Conservation (phyloP, 2,888 invertebrate genomes). For the Pseudoips prasinana region DNA sequence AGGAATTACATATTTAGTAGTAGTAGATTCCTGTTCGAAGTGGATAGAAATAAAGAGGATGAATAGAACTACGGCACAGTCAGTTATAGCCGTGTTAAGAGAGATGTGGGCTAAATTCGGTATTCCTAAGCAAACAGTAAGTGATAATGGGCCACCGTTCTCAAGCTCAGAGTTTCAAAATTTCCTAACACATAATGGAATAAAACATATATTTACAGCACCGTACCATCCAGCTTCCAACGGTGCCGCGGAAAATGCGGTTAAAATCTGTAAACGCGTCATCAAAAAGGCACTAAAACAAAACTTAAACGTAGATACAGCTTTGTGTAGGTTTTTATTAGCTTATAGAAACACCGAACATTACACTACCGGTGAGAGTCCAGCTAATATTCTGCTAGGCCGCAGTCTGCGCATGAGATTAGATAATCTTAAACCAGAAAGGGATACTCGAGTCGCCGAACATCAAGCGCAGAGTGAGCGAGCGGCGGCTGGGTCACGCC, state of each 20-base stretch:
- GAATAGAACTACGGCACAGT: not conserved
- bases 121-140: slow-evolving; percentile 13
- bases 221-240: slow-evolving; percentile 1
- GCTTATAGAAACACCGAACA: too few relatives aligned
- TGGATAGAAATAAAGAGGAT: slow-evolving; percentile 18
- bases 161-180: slow-evolving; percentile 9
- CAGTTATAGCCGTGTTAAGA: not conserved
- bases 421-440: too few relatives aligned
- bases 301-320: too few relatives aligned
- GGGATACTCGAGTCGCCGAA: too few relatives aligned
- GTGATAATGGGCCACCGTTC: slow-evolving; percentile 21
- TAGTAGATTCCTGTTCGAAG: slow-evolving; percentile 19
- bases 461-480: too few relatives aligned
- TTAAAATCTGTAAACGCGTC: not conserved
- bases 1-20: slow-evolving; percentile 16
- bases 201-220: not conserved
- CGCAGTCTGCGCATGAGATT: too few relatives aligned
- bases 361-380: too few relatives aligned
- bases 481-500: too few relatives aligned
- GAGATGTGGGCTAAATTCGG: slow-evolving; percentile 14
- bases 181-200: slow-evolving; percentile 6
- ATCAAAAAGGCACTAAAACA: too few relatives aligned
- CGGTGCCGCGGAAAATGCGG: not conserved
- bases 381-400: too few relatives aligned
- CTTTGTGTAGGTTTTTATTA: too few relatives aligned